These are phyloP conservation scores for Epizoanthus scotinus DNA, from an alignment of 92 coral and sea anemone species.

Conservation along the genomic window DNA sequence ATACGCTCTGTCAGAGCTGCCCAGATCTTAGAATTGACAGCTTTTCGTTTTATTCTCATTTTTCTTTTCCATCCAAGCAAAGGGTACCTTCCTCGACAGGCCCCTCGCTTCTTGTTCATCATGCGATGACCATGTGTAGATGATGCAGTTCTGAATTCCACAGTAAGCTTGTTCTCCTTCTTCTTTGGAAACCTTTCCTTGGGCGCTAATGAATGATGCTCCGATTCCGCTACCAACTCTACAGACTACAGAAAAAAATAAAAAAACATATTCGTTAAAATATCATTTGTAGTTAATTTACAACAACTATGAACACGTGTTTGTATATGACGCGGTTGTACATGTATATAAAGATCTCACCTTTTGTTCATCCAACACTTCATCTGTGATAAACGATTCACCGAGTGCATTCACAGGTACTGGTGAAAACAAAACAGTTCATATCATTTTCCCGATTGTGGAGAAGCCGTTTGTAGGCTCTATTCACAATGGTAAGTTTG, in stretches of 20 bases:
- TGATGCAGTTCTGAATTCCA: background rate
- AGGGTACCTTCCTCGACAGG: background rate
- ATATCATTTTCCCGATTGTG: background rate
- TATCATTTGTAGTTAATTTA: no score
- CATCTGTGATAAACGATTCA: slow-evolving; percentile 3
- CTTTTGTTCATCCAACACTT: background rate
- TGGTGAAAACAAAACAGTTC: background rate
- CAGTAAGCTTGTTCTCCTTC: background rate
- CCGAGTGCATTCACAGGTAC: slow-evolving; percentile 1
- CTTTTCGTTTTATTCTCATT: background rate
- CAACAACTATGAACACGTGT: no score
- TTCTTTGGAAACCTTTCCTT: background rate
- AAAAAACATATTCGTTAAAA: no score
- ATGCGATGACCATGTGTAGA: background rate
- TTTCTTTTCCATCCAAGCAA: background rate
- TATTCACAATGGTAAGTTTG: no score
- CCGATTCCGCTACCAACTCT: background rate
- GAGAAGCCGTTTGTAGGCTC: no score
- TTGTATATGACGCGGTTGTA: no score
- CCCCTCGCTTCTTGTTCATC: no score
- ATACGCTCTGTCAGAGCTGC: background rate
- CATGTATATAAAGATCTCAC: background rate
- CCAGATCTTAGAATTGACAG: slow-evolving; percentile 8
- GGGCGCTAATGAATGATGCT: background rate
- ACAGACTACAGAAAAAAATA: background rate